Conservation (phyloP, 2,888 invertebrate genomes). For the Mystacides longicornis region DNA sequence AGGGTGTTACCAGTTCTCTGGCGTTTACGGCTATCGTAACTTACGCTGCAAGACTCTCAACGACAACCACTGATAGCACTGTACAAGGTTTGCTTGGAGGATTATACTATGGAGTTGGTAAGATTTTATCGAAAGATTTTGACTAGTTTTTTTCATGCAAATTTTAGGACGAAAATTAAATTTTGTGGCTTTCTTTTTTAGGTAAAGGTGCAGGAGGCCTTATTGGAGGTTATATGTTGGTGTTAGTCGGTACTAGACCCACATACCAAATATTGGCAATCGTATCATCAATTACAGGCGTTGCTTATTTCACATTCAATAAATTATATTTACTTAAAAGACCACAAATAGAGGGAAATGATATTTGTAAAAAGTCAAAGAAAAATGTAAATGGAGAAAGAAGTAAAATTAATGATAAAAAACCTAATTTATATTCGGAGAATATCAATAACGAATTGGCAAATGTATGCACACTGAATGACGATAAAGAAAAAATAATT, state of each 20-base stretch:
- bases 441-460: conserved; percentile 27
- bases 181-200: conserved; percentile 32
- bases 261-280: conserved; percentile 66
- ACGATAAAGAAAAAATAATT: conserved; percentile 7
- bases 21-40: conserved; percentile 73
- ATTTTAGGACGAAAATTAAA: background rate
- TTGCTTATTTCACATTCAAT: conserved; percentile 63
- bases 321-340: conserved; percentile 54
- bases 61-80: conserved; percentile 65
- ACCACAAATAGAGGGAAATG: conserved; percentile 45
- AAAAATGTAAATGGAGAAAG: conserved; percentile 29
- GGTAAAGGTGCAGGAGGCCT: conserved; percentile 70
- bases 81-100: conserved; percentile 73
- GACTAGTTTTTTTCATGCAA: background rate
- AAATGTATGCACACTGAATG: conserved; percentile 8
- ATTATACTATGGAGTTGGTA: conserved; percentile 72
- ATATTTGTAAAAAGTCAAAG: conserved; percentile 50
- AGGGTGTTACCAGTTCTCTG: conserved; percentile 67
- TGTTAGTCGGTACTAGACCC: conserved; percentile 60
- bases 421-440: conserved; percentile 25
- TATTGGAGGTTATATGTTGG: conserved; percentile 68
- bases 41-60: conserved; percentile 66
- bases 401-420: conserved; percentile 33
- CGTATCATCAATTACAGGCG: conserved; percentile 54
- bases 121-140: background rate